Percentiles rank a stretch among this genome's conserved stretches.
Conservation (phyloP, 2,888 invertebrate genomes). For the Metacarcinus magister region DNA sequence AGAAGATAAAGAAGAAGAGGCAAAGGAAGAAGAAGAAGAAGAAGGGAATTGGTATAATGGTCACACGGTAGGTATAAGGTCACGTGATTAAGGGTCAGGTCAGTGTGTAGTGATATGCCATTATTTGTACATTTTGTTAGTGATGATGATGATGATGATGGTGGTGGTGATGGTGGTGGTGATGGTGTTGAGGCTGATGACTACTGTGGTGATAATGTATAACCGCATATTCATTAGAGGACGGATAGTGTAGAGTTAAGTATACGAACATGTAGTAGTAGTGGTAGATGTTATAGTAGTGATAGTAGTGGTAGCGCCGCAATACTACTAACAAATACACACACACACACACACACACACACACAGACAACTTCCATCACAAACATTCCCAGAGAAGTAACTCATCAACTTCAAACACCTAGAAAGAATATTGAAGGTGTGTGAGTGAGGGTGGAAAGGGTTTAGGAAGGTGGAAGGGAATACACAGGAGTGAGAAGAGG, state of each 20-base stretch:
- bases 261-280: not conserved
- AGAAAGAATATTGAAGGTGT: not conserved
- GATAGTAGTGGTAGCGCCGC: not conserved
- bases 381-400: not conserved
- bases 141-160: no score
- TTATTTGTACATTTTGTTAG: no score
- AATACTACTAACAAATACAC: not conserved
- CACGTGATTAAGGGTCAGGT: no score
- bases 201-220: no score
- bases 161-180: no score
- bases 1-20: not conserved
- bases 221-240: no score
- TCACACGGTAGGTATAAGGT: no score
- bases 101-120: no score
- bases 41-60: not conserved
- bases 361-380: not conserved
- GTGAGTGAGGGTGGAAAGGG: not conserved
- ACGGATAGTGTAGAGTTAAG: not conserved
- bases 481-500: not conserved
- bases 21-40: not conserved
- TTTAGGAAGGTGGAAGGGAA: not conserved
- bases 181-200: no score
- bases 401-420: not conserved
- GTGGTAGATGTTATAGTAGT: not conserved
- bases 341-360: conserved; percentile 55